Evolutionary conservation across 2,113 vertebrate species (phyloP), one percentile per base, ranked within the genome.

Genomic region (Corythornis cristatus): DNA sequence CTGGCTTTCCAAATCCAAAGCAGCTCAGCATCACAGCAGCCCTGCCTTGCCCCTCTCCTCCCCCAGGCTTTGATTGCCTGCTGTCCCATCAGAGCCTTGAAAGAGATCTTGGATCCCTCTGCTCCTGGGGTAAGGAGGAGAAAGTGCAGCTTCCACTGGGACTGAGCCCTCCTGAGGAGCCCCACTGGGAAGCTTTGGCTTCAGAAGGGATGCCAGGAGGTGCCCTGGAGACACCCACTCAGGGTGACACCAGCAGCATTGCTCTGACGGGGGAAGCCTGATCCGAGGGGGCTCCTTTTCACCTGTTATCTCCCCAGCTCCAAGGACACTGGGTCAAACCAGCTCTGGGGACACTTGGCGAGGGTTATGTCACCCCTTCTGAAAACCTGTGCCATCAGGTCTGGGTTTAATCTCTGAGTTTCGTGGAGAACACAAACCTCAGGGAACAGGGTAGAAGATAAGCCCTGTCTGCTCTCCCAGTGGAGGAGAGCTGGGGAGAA

Each of bases 241-340:
- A 3, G 3, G 8, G 53, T 64, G 57, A 72, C 79, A 67, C 43
- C 50, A 35, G 3, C 1, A 1, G 60, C 2, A 0, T 35, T 66
- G 58, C 68, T 66, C 42, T 40, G 26, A 35, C 48, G 15, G 42
- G 58, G 58, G 53, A 61, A 79, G 16, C 46, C 77, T 67, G 64
- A 9, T 76, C 77, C 2, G 4, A 40, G 37, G 8, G 3, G 64
- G 31, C 20, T 50, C 37, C 65, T 71, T 70, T 37, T 29, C 26
- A 43, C 23, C 35, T 31, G 22, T 81, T 57, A 48, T 50, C 50
- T 81, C 71, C 64, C 54, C 62, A 72, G 15, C 20, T 80, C 43
- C 78, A 76, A 92, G 78, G 78, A 64, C 89, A 26, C 21, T 67
- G 0, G 15, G 64, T 89, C 73, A 89, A 83, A 35, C 12, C 60